Evolutionary conservation across 23 tunicate genomes (phyloP), one percentile per base, ranked within the genome.

Genomic region (Trididemnum miniatum): DNA sequence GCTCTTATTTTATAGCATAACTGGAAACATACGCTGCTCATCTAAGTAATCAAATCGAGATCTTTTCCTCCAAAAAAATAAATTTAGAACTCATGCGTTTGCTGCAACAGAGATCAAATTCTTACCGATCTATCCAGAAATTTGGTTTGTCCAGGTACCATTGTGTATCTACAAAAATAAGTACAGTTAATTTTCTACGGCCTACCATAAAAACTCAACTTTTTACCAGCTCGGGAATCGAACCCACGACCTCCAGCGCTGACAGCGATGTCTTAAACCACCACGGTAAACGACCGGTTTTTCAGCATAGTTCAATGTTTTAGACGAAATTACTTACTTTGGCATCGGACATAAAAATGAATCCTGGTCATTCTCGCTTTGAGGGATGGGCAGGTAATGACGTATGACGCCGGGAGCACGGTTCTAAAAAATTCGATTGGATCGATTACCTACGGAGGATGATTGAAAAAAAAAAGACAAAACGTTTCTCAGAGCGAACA

Each of bases 311-410:
- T n/a, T n/a, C n/a, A n/a, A n/a, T n/a, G n/a, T n/a, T n/a, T n/a
- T n/a, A n/a, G n/a, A n/a, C n/a, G n/a, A 44, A 44, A 44, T 7
- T 9, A 62, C 67, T 69, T 80, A 90, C 85, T 72, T 75, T 1
- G 96, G 96, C 50, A 90, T 90, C 20, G 96, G 97, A 35, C 89
- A 83, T 7, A 92, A 57, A 59, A 86, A 81, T 65, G 71, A 87
- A 65, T 83, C 91, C 4, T 65, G 97, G 51, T 92, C 97, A 34
- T 83, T 65, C 78, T 83, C 89, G 65, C 89, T 87, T 31, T 84
- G 97, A 30, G 83, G 74, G 18, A 87, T 59, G 25, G 97, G 97
- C 51, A 87, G 54, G 39, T 83, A 51, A 26, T 77, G 51, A 22
- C 40, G 33, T 29, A 51, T 38, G 31, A 92, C 34, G 15, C 97